These are phyloP conservation scores for Remorina albescens DNA, from an alignment of 2,797 vertebrate genomes.

Conservation along the genomic window DNA sequence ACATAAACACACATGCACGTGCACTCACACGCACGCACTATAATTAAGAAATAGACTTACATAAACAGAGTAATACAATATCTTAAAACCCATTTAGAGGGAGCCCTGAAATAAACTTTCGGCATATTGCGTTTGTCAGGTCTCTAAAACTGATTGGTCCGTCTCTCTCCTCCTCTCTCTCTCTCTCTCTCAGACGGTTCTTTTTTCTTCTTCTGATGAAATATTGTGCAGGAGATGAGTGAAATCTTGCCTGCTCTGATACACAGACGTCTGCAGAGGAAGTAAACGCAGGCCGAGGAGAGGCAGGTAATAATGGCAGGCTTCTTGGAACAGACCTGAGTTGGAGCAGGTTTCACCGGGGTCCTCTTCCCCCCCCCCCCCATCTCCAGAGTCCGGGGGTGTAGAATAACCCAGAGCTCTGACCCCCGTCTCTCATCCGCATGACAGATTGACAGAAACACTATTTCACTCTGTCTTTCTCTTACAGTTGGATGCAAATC, in stretches of 20 bases:
- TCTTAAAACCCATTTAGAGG: conserved; percentile 79
- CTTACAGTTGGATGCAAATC: conserved; percentile 33
- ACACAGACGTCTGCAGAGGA: conserved; percentile 65
- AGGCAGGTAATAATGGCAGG: conserved; percentile 72
- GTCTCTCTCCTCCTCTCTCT: conserved; percentile 39
- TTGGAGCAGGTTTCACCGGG: conserved; percentile 63
- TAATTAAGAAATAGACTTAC: conserved; percentile 80
- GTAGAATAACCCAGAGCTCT: conserved; percentile 75
- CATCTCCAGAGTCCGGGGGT: conserved; percentile 56
- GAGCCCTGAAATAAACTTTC: conserved; percentile 72
- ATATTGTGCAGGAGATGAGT: conserved; percentile 78
- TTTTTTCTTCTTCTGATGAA: conserved; percentile 65
- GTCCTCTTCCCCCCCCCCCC: conserved; percentile 37
- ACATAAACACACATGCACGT: conserved; percentile 47
- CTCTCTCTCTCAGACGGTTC: conserved; percentile 34
- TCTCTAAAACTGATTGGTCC: conserved; percentile 69
- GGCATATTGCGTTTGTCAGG: conserved; percentile 81
- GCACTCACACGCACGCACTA: conserved; percentile 24
- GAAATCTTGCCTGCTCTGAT: conserved; percentile 76
- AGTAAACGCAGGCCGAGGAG: conserved; percentile 18
- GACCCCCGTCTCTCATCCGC: conserved; percentile 65
- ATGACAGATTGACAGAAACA: conserved; percentile 74
- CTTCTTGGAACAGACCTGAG: conserved; percentile 39
- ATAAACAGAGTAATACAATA: conserved; percentile 84
- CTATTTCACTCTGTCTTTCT: conserved; percentile 52